A percentile compares a stretch with the other conserved stretches of the same genome.
Evolutionary conservation across 2,888 invertebrate species (phyloP).

Genomic region (Sinotaia quadrata): DNA sequence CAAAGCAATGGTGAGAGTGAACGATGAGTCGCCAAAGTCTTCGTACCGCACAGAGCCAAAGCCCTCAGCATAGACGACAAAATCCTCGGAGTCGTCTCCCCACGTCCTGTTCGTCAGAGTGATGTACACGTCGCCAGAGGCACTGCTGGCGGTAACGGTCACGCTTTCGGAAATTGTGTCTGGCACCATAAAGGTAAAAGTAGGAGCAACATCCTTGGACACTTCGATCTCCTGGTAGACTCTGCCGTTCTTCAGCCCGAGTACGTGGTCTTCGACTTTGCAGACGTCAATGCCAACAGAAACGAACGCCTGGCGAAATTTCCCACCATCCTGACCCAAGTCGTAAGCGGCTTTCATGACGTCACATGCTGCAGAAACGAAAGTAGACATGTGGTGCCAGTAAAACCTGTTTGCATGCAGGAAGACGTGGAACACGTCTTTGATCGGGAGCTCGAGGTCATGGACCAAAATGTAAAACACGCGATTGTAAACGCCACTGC

Average conservation of each 20-base stretch:
- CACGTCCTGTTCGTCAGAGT: conserved; percentile 7
- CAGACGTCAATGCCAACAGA: conserved; percentile 44
- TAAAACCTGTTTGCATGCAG: conserved; percentile 50
- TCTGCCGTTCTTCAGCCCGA: background rate
- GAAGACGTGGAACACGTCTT: conserved; percentile 46
- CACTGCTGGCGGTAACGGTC: conserved; percentile 13
- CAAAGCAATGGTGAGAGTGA: too few relatives aligned
- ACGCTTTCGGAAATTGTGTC: background rate
- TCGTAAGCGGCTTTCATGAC: conserved; percentile 51
- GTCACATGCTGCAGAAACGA: conserved; percentile 50
- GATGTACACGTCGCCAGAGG: conserved; percentile 14
- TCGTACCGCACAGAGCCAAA: too few relatives aligned
- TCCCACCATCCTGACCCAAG: conserved; percentile 39
- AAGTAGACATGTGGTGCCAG: conserved; percentile 46
- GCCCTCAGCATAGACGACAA: conserved; percentile 4
- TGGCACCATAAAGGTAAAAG: background rate
- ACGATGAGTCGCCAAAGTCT: too few relatives aligned
- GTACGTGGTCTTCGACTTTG: conserved; percentile 11
- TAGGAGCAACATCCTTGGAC: background rate
- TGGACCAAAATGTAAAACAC: conserved; percentile 47
- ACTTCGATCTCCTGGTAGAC: conserved; percentile 11
- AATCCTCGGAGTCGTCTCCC: background rate
- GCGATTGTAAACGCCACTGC: conserved; percentile 51
- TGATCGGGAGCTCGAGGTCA: conserved; percentile 37
- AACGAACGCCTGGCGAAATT: conserved; percentile 43